Base-by-base conservation (phyloP, 2,113 vertebrate genomes). In the Todiramphus chloris region DNA sequence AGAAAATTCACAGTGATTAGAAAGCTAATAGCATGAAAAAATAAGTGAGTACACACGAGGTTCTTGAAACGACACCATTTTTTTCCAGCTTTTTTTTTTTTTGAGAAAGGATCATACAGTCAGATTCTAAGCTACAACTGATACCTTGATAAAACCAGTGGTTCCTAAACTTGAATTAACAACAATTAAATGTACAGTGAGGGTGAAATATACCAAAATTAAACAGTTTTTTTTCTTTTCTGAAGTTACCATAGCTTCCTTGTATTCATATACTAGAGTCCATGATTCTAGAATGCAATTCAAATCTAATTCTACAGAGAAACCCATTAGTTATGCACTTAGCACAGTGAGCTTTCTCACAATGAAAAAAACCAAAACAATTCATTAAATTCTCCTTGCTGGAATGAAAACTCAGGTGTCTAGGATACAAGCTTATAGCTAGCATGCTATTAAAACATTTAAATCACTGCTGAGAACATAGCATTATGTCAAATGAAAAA, bases 41-140 rank as follows among this genome's bases (percentile, higher is more conserved):
- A 23, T 35, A 33, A 64, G 24, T 17, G 21, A 41, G 6, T 23
- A 78, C 27, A 39, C 1, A 16, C 7, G 6, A 28, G 4, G 3
- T 33, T 88, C 68, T 53, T 78, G 13, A 8, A 86, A 64, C 19
- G 51, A 41, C 35, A 68, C 0, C 0, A 15, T 0, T 55, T 0
- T 55, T 62, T 56, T 66, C 13, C 11, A 69, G 16, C 16, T 39
- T 30, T 30, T 21, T 18, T 35, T 75, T 83, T 33, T 16, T 59
- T 30, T 1, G 12, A 46, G 24, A 84, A 82, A 48, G 25, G 14
- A 90, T 27, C 1, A 1, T 37, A 50, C 67, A 10, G n/a, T 83
- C 37, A 31, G 48, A 80, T 59, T 63, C 67, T 51, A 68, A 62
- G 68, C 33, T 46, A 72, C 24, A 6, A 58, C 3, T 23, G 6